phyloP scores from a whole-genome alignment of 1,140 invertebrate species.

The Heliconius hermathena region DNA sequence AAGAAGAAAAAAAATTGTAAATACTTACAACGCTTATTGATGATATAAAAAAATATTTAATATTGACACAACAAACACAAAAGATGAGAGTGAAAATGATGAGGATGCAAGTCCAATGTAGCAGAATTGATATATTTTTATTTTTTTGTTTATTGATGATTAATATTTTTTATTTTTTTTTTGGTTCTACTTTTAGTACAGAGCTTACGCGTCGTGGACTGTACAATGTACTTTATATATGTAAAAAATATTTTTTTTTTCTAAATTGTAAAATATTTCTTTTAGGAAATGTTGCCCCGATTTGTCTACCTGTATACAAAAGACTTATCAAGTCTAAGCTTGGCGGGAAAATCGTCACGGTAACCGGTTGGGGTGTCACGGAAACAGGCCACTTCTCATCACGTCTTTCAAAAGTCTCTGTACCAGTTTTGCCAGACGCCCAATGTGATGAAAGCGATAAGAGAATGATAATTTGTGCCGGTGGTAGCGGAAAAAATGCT shows the following conservation, averaged over 20 bases:
- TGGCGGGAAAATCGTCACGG: slow-evolving; percentile 19
- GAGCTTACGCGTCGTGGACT: too few relatives aligned
- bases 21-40: too few relatives aligned
- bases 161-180: too few relatives aligned
- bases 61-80: too few relatives aligned
- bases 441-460: too few relatives aligned
- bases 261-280: background rate
- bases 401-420: slow-evolving; percentile 33
- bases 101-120: too few relatives aligned
- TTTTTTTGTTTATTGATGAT: too few relatives aligned
- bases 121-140: too few relatives aligned
- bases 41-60: too few relatives aligned
- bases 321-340: slow-evolving; percentile 14
- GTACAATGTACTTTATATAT: background rate
- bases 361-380: slow-evolving; percentile 44
- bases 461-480: slow-evolving; percentile 38
- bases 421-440: slow-evolving; percentile 28
- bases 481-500: slow-evolving; percentile 31
- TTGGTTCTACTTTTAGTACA: background rate
- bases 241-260: background rate
- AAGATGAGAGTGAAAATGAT: too few relatives aligned
- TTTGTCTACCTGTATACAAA: slow-evolving; percentile 34
- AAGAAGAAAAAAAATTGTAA: too few relatives aligned
- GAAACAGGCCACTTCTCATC: slow-evolving; percentile 21
- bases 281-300: slow-evolving; percentile 28